phyloP scores from a whole-genome alignment of 2,888 invertebrate species.

The Cosmia pyralina region DNA sequence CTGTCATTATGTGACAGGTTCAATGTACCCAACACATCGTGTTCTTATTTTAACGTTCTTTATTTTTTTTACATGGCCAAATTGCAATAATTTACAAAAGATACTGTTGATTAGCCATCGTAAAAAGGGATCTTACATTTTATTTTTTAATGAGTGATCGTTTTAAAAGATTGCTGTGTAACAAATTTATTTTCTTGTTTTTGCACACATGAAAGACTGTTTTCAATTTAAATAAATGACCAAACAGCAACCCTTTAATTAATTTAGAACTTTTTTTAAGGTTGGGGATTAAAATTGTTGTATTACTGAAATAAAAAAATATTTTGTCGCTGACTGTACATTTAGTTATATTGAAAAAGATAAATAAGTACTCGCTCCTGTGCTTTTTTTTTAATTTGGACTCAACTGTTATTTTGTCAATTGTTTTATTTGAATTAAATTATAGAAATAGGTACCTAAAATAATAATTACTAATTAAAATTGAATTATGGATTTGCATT shows the following conservation, averaged over 20 bases:
- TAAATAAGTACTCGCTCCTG: not conserved
- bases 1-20: conserved; percentile 49
- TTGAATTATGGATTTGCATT: not conserved
- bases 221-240: conserved; percentile 24
- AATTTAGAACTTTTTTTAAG: not conserved
- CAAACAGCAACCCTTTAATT: conserved; percentile 6
- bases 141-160: conserved; percentile 28
- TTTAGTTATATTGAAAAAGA: not conserved
- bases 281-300: not conserved
- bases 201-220: not conserved
- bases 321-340: conserved; percentile 2
- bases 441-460: not conserved
- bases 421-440: not conserved
- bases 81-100: conserved; percentile 30
- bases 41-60: conserved; percentile 28
- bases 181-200: conserved; percentile 35
- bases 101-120: conserved; percentile 39
- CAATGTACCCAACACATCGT: conserved; percentile 29
- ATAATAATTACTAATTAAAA: not conserved
- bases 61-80: conserved; percentile 31
- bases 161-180: conserved; percentile 23
- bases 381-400: not conserved
- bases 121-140: conserved; percentile 47
- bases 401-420: not conserved
- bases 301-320: not conserved